Percentiles rank a stretch among this genome's conserved stretches.
Evolutionary conservation across 2,797 vertebrate species (phyloP).

Genomic region (Ibycter americanus): DNA sequence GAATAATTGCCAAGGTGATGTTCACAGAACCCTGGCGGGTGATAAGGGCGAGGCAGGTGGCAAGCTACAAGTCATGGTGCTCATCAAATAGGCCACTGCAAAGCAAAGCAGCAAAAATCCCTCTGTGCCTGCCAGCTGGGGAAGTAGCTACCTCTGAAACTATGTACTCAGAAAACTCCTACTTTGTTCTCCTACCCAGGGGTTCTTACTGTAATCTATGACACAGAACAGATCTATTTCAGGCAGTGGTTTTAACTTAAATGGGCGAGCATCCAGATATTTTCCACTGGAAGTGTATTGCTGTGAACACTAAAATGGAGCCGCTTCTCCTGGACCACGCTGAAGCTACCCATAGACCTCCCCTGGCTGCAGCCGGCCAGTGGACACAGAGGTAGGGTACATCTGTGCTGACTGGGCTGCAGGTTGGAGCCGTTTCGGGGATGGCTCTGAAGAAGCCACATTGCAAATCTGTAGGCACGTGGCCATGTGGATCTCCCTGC

Average conservation of each 20-base stretch:
- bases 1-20: background rate
- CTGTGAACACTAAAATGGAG: background rate
- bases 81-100: background rate
- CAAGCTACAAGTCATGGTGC: rapidly evolving
- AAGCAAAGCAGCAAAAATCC: background rate
- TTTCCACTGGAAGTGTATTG: background rate
- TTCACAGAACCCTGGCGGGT: background rate
- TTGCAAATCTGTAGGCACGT: background rate
- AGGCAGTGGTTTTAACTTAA: background rate
- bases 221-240: background rate
- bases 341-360: background rate
- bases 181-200: background rate
- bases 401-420: background rate
- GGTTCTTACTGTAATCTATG: background rate
- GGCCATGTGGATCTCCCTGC: background rate
- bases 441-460: background rate
- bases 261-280: background rate
- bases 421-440: rapidly evolving
- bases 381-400: rapidly evolving
- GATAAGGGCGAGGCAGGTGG: background rate
- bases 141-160: background rate
- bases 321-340: background rate
- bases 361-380: background rate
- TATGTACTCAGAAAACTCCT: background rate
- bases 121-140: background rate